These are phyloP conservation scores for Sinotaia quadrata DNA, from an alignment of 2,888 invertebrate genomes.

Conservation along the genomic window DNA sequence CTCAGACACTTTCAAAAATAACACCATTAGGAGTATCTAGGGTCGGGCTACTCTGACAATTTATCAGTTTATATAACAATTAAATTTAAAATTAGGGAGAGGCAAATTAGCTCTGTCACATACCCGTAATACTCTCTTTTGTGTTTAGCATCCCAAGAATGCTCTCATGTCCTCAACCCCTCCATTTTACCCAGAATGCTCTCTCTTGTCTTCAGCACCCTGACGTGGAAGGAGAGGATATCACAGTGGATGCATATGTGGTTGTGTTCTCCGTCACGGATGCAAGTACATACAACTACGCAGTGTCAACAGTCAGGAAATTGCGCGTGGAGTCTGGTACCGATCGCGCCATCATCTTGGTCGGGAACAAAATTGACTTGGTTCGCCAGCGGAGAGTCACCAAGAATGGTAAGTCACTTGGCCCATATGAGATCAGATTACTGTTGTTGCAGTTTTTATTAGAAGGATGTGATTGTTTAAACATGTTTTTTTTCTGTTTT, in stretches of 20 bases:
- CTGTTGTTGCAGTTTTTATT: no score
- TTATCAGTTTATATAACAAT: no score
- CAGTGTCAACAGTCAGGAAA: slow-evolving; percentile 31
- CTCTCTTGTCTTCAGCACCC: not conserved
- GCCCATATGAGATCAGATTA: no score
- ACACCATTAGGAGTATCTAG: no score
- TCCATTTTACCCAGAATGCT: not conserved
- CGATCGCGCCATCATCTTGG: slow-evolving; percentile 37
- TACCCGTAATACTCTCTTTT: no score
- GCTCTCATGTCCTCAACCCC: not conserved
- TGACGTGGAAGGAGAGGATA: slow-evolving; percentile 34
- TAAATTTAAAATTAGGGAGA: no score
- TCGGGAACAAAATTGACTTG: slow-evolving; percentile 40
- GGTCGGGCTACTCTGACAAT: no score
- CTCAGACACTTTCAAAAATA: no score
- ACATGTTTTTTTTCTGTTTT: no score
- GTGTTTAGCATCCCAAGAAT: no score
- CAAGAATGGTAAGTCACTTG: slow-evolving; percentile 30
- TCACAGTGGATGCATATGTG: slow-evolving; percentile 38
- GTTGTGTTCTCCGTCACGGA: slow-evolving; percentile 37
- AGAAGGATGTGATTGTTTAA: no score
- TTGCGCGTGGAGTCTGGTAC: slow-evolving; percentile 32
- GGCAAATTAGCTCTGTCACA: no score
- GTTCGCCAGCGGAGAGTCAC: slow-evolving; percentile 36
- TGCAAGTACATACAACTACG: slow-evolving; percentile 34